Conservation (phyloP, 2,113 vertebrate species). For the Cariama cristata region DNA sequence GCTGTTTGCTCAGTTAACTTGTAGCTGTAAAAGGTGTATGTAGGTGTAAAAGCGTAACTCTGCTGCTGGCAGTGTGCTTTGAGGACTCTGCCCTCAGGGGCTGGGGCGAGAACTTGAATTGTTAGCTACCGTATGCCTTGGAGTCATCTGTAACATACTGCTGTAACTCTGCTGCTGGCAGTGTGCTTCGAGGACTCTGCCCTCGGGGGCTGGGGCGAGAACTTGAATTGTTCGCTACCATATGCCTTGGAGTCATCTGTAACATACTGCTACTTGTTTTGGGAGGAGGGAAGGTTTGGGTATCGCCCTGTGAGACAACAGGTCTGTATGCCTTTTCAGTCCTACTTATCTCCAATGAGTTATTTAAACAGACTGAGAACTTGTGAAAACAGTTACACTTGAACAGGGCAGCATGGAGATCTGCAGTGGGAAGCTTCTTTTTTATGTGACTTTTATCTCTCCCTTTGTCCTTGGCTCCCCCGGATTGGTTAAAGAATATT, state of each 20-base stretch:
- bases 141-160: not conserved
- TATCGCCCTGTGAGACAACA: no score
- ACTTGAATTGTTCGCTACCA: rapidly evolving
- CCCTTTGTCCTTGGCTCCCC: not conserved
- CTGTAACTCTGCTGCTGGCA: rapidly evolving
- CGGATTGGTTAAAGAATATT: not conserved
- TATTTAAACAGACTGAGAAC: not conserved
- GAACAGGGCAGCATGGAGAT: not conserved
- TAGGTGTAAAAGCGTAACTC: not conserved
- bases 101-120: no score
- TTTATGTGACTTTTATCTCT: not conserved
- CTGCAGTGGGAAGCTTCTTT: not conserved
- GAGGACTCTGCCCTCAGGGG: not conserved
- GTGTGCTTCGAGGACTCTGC: not conserved
- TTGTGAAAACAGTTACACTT: not conserved
- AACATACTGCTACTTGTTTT: not conserved
- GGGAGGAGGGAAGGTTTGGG: not conserved
- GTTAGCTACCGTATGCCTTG: rapidly evolving
- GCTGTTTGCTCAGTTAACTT: not conserved
- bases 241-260: rapidly evolving
- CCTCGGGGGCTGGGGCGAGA: not conserved
- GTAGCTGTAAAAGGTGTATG: not conserved
- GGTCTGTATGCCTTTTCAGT: no score
- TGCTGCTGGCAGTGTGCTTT: rapidly evolving
- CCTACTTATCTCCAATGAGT: rapidly evolving